A percentile compares a stretch with the other conserved stretches of the same genome.
phyloP scores from a whole-genome alignment of 1,140 invertebrate species.

The Drosophila pseudoananassae region DNA sequence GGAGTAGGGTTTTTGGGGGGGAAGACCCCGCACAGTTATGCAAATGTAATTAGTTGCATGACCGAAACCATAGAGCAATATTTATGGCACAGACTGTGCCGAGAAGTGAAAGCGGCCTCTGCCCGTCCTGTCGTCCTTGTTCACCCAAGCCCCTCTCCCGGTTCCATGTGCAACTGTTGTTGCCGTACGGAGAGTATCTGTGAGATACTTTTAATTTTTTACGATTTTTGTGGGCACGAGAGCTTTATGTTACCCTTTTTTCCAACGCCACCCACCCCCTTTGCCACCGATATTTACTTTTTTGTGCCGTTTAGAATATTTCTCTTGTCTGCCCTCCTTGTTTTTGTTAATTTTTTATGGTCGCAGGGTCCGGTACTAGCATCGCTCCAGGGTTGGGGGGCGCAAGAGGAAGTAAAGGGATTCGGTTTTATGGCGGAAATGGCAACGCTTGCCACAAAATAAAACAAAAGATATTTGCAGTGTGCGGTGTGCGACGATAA shows the following conservation, averaged over 20 bases:
- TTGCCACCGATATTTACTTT: not conserved
- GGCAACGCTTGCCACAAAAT: constrained; percentile 78
- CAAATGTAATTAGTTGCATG: constrained; percentile 81
- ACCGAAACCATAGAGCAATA: constrained; percentile 79
- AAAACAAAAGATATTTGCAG: constrained; percentile 70
- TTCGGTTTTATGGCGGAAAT: constrained; percentile 76
- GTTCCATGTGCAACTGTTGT: constrained; percentile 54
- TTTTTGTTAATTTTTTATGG: constrained; percentile 81
- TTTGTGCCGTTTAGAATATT: constrained; percentile 67
- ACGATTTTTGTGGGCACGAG: constrained; percentile 70
- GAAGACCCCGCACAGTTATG: constrained; percentile 58
- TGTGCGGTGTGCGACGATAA: constrained; percentile 64
- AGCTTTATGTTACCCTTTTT: constrained; percentile 60
- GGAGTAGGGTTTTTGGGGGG: not conserved
- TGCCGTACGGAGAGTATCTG: constrained; percentile 56
- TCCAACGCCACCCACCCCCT: not conserved
- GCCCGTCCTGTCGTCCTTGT: not conserved
- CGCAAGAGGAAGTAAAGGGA: constrained; percentile 18
- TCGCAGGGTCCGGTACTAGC: constrained; percentile 45
- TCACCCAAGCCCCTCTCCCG: not conserved
- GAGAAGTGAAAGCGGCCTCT: constrained; percentile 60
- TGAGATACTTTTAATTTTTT: constrained; percentile 78
- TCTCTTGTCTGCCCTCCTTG: constrained; percentile 45
- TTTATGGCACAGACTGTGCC: constrained; percentile 73
- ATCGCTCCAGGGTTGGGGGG: not conserved